A percentile compares a stretch with the other conserved stretches of the same genome.
Evolutionary conservation across 2,888 invertebrate species (phyloP).

Genomic region (Cremastinae sp.): DNA sequence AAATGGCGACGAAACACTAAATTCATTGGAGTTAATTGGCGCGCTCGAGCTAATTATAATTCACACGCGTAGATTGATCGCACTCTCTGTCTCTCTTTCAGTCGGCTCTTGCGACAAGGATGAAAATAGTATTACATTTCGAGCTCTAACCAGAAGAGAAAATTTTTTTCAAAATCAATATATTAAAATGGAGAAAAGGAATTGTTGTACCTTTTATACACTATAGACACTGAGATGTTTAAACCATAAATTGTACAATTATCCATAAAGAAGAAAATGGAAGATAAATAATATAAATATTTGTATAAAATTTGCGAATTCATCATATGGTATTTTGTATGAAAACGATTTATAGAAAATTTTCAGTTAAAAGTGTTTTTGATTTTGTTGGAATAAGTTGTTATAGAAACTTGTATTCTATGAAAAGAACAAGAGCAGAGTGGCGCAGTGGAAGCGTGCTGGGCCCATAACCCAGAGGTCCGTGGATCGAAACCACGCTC

Average conservation of each 20-base stretch:
- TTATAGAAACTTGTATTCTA: not conserved
- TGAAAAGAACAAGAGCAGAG: conserved; percentile 82
- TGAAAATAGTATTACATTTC: conserved; percentile 53
- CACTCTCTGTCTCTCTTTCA: conserved; percentile 23
- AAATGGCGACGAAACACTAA: conserved; percentile 46
- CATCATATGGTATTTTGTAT: too few relatives aligned
- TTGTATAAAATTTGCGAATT: too few relatives aligned
- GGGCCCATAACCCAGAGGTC: conserved; percentile 95
- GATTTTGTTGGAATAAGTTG: not conserved
- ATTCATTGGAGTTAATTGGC: conserved; percentile 56
- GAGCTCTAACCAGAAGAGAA: not conserved
- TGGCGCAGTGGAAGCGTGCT: conserved; percentile 93
- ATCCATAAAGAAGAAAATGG: too few relatives aligned
- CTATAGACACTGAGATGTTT: too few relatives aligned
- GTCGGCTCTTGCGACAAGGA: conserved; percentile 56
- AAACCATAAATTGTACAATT: too few relatives aligned
- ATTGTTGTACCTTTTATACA: not conserved
- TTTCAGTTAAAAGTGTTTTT: too few relatives aligned
- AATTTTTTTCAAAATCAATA: conserved; percentile 15
- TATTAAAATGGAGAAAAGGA: conserved; percentile 5
- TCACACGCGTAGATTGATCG: conserved; percentile 54
- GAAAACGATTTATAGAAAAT: too few relatives aligned
- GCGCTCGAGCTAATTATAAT: conserved; percentile 58
- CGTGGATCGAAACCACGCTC: conserved; percentile 95
- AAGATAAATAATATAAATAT: too few relatives aligned